phyloP scores from a whole-genome alignment of 1,140 invertebrate species.

The Lepeophtheirus salmonis region DNA sequence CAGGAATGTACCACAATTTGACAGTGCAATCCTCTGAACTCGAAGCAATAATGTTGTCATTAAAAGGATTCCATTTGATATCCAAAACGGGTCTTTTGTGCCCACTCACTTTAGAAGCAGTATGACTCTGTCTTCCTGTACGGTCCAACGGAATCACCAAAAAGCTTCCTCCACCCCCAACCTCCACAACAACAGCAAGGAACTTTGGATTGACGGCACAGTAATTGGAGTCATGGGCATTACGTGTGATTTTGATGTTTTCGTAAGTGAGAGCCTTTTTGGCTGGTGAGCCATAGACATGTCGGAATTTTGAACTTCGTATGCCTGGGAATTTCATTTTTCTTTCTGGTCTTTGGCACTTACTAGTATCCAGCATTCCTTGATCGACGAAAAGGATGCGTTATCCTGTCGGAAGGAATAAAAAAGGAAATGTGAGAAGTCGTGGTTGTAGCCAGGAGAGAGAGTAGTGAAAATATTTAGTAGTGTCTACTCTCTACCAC shows the following conservation, averaged over 20 bases:
- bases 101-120: conserved; percentile 28
- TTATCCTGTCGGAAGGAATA: no score
- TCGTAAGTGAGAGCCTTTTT: conserved; percentile 77
- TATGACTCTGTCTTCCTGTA: conserved; percentile 19
- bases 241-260: conserved; percentile 77
- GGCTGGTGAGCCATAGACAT: conserved; percentile 71
- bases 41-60: conserved; percentile 86
- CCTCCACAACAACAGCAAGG: conserved; percentile 77
- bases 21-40: conserved; percentile 80
- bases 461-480: no score
- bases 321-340: conserved; percentile 45
- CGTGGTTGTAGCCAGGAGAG: no score
- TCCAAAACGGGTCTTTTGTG: conserved; percentile 62
- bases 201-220: conserved; percentile 87
- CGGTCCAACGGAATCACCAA: conserved; percentile 69
- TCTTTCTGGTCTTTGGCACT: conserved; percentile 8
- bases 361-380: conserved; percentile 15
- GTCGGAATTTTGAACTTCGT: conserved; percentile 70
- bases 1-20: conserved; percentile 76
- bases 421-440: no score
- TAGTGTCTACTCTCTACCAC: no score
- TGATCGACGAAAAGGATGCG: no score
- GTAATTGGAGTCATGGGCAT: conserved; percentile 74
- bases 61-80: conserved; percentile 77
- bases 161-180: conserved; percentile 80